Conservation (phyloP, 1,140 invertebrate species). For the Drosophila novamexicana region DNA sequence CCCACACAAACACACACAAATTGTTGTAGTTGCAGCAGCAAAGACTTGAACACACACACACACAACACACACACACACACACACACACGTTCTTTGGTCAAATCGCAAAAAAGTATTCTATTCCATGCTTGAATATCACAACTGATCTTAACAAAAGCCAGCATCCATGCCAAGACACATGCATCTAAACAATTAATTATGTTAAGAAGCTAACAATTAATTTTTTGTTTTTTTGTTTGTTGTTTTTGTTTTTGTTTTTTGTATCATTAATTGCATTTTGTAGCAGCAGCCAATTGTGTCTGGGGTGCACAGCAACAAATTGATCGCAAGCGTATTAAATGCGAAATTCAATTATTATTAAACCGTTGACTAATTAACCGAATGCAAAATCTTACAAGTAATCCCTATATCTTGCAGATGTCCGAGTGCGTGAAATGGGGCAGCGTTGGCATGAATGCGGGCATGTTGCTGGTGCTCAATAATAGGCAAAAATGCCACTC, state of each 20-base stretch:
- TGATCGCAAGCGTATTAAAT: not conserved
- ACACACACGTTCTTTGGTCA: slow-evolving; percentile 12
- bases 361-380: not conserved
- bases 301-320: not conserved
- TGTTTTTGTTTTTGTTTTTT: too few relatives aligned
- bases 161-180: not conserved
- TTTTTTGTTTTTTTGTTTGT: too few relatives aligned
- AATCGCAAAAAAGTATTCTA: not conserved
- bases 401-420: slow-evolving; percentile 86
- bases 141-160: slow-evolving; percentile 4
- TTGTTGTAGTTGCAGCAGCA: slow-evolving; percentile 62
- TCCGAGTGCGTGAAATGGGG: slow-evolving; percentile 89
- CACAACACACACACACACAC: slow-evolving; percentile 18
- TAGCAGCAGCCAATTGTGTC: not conserved
- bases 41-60: slow-evolving; percentile 25
- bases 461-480: slow-evolving; percentile 87
- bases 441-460: slow-evolving; percentile 88
- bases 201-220: not conserved
- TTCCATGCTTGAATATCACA: not conserved
- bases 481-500: slow-evolving; percentile 69
- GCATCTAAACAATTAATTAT: not conserved
- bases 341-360: not conserved
- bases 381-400: slow-evolving; percentile 53
- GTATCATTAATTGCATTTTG: slow-evolving; percentile 21
- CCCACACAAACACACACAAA: slow-evolving; percentile 36